A percentile compares a stretch with the other conserved stretches of the same genome.
Evolutionary conservation across 2,888 invertebrate species (phyloP).

Genomic region (Agrochola lychnidis): DNA sequence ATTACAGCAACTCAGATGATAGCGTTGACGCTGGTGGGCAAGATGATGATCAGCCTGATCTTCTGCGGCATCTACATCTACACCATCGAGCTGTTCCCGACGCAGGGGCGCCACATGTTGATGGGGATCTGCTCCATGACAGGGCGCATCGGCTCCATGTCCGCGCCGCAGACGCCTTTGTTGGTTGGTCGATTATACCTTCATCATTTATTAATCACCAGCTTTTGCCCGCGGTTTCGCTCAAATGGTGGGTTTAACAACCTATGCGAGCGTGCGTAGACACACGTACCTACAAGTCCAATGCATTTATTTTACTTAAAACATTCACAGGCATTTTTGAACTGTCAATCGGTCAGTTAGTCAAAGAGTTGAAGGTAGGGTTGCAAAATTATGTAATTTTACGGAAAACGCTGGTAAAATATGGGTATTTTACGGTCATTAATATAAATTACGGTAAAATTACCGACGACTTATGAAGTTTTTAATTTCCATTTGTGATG

Average conservation of each 20-base stretch:
- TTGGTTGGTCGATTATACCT: slow-evolving; percentile 72
- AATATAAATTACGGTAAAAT: no score
- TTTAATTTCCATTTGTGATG: no score
- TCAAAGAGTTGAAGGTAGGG: not conserved
- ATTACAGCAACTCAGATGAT: slow-evolving; percentile 37
- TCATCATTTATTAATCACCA: not conserved
- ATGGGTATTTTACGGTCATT: no score
- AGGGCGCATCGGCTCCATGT: slow-evolving; percentile 91
- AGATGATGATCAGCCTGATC: slow-evolving; percentile 91
- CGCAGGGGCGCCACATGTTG: slow-evolving; percentile 89
- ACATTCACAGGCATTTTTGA: not conserved
- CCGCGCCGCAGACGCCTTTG: slow-evolving; percentile 92
- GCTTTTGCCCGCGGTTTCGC: not conserved
- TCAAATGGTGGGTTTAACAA: not conserved
- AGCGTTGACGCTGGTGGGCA: slow-evolving; percentile 84
- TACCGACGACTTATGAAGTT: no score
- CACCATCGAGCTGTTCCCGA: slow-evolving; percentile 92
- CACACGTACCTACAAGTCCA: no score
- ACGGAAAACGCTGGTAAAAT: no score
- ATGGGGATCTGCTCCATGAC: slow-evolving; percentile 91
- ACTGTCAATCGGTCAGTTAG: not conserved
- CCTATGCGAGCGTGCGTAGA: not conserved
- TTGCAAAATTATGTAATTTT: no score
- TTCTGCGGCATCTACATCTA: slow-evolving; percentile 91
- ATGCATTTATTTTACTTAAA: not conserved